Evolutionary conservation across 2,888 invertebrate genomes (phyloP), one percentile per base, ranked within the genome.

Genomic region (Synergus laeviventris): DNA sequence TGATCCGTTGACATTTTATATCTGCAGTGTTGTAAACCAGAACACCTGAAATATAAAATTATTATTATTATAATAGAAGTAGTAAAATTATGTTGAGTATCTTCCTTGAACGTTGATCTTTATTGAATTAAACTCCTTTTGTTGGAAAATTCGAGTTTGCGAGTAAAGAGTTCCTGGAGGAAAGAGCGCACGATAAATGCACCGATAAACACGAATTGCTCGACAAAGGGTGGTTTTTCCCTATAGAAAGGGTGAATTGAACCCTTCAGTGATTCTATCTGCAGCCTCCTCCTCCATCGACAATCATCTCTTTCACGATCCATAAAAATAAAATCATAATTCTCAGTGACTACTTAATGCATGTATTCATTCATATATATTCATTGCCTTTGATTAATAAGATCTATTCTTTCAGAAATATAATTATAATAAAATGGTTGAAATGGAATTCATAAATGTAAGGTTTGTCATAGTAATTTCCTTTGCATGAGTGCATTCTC

Each of bases 1-100:
- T 94, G 94, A 91, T 95, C 95, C 83, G 93, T 92, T 0, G 91
- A 90, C 79, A 95, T 91, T 78, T 94, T 92, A 87, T 95, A 95
- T 85, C 94, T 95, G 90, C 95, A 96, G 87, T 95, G 94, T 85
- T 95, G 95, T 78, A 94, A 93, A 0, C 95, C 95, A 8, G 95
- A 94, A 91, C 95, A 96, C 89, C 95, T 95, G 92, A 2, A 93
- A 90, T 90, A 49, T 14, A 8, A 60, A 75, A 76, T 49, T 56
- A 31, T 24, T 12, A 14, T 36, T n/a, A 38, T n/a, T n/a, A n/a
- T 8, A 8, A 42, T 12, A 12, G 7, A 7, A 21, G 42, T 21
- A 42, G 21, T 16, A 64, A 42, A 18, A 42, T 39, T n/a, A 0
- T 31, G 5, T 31, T 31, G 31, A 7, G 31, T 31, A 39, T 39